Evolutionary conservation across 2,113 vertebrate genomes (phyloP).

Genomic region (Pipa parva): DNA sequence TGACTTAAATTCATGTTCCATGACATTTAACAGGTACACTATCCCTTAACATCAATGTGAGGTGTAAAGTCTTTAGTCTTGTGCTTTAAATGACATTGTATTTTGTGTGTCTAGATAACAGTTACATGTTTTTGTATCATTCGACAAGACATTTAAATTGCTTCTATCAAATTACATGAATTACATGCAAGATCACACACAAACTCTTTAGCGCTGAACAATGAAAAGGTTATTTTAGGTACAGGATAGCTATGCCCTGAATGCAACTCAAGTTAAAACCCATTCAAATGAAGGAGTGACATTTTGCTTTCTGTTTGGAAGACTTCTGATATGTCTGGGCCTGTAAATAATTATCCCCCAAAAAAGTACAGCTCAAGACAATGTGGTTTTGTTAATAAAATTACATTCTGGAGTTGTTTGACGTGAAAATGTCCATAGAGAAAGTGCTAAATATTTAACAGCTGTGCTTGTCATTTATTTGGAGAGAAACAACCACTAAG

Average conservation of each 20-base stretch:
- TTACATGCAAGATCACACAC: neutral
- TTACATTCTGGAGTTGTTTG: conserved; percentile 29
- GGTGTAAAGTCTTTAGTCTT: too few species aligned
- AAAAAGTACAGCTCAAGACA: conserved; percentile 17
- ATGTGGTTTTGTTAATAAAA: conserved; percentile 27
- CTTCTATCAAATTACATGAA: neutral
- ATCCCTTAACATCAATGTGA: too few species aligned
- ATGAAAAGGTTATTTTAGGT: conserved; percentile 17
- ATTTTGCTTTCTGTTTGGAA: conserved; percentile 16
- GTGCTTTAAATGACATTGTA: too few species aligned
- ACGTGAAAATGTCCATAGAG: conserved; percentile 22
- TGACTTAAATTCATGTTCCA: too few species aligned
- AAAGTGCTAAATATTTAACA: conserved; percentile 38
- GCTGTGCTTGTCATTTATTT: conserved; percentile 39
- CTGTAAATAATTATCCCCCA: conserved; percentile 27
- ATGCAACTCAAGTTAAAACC: conserved; percentile 9
- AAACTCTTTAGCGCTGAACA: neutral
- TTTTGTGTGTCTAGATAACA: too few species aligned
- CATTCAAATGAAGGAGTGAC: conserved; percentile 19
- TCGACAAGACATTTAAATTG: neutral
- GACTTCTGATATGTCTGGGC: conserved; percentile 16
- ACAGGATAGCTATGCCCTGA: conserved; percentile 1
- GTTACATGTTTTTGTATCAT: neutral
- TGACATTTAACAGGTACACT: too few species aligned
- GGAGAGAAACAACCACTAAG: conserved; percentile 14